Evolutionary conservation across 2,797 vertebrate species (phyloP).

Genomic region (Falco peregrinus): DNA sequence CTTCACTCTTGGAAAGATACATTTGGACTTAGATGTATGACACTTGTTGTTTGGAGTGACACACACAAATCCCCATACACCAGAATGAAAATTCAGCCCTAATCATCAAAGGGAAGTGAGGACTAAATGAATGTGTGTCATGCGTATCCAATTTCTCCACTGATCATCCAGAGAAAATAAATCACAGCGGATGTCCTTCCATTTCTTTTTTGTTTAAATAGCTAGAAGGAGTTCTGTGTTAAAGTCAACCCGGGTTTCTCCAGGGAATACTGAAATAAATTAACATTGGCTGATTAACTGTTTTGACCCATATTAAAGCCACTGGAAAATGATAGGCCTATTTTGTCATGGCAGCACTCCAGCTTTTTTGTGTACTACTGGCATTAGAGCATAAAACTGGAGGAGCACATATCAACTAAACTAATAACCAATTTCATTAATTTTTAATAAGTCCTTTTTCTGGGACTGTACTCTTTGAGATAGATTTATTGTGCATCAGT

Average conservation of each 20-base stretch:
- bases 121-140: constrained; percentile 60
- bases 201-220: constrained; percentile 53
- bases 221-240: neutral
- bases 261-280: constrained; percentile 8
- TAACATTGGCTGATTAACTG: constrained; percentile 18
- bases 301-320: constrained; percentile 13
- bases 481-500: neutral
- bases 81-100: constrained; percentile 64
- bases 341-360: constrained; percentile 5
- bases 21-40: constrained; percentile 54
- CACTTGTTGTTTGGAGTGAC: constrained; percentile 50
- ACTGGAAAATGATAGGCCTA: neutral
- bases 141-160: constrained; percentile 53
- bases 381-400: neutral
- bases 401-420: neutral
- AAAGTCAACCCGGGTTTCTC: neutral
- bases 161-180: constrained; percentile 66
- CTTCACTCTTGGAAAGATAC: constrained; percentile 44
- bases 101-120: constrained; percentile 71
- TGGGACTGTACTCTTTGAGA: neutral
- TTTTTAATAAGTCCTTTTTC: neutral
- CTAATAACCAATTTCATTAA: neutral
- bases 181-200: constrained; percentile 49
- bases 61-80: constrained; percentile 54
- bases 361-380: neutral